These are phyloP conservation scores for Actinemys pallida DNA, from an alignment of 2,113 vertebrate genomes.

Conservation along the genomic window DNA sequence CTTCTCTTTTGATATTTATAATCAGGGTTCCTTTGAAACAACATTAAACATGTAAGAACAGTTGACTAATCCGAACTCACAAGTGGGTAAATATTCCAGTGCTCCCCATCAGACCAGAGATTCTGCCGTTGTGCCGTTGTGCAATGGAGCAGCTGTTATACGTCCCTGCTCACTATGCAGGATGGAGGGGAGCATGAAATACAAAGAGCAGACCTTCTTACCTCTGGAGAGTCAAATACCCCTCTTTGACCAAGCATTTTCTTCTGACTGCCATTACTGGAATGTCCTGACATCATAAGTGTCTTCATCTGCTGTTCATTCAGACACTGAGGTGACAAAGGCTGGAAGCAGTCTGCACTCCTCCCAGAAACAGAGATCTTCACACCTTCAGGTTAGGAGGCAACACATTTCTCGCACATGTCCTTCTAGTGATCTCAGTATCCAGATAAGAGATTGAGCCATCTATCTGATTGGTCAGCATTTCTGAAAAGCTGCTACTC, in stretches of 20 bases:
- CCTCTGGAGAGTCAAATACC: background rate
- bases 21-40: background rate
- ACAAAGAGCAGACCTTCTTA: background rate
- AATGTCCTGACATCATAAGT: background rate
- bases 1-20: background rate
- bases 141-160: background rate
- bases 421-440: background rate
- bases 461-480: background rate
- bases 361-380: background rate
- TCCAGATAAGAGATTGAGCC: background rate
- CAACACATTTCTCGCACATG: background rate
- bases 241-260: background rate
- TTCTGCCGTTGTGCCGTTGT: background rate
- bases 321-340: background rate
- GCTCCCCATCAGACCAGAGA: background rate
- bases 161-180: background rate
- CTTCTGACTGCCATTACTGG: background rate
- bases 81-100: background rate
- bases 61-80: background rate
- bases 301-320: background rate
- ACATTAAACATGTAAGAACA: background rate
- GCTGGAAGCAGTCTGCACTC: background rate
- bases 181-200: background rate
- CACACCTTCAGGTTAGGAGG: background rate
- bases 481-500: background rate